phyloP scores from a whole-genome alignment of 2,113 vertebrate genomes.

The Corapipo altera region DNA sequence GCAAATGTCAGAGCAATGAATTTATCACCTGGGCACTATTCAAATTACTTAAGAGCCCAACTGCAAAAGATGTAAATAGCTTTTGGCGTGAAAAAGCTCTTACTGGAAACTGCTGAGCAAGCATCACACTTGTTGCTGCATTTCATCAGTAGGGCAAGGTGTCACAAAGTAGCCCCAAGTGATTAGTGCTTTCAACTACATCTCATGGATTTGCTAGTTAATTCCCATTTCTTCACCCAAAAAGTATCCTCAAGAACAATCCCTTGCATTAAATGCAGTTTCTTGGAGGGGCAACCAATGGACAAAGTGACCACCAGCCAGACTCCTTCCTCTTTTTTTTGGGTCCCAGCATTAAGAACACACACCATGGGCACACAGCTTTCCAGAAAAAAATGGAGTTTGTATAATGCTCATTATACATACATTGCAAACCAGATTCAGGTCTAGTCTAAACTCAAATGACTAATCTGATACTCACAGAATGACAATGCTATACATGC shows the following conservation, averaged over 20 bases:
- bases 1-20: neutral
- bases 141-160: neutral
- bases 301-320: neutral
- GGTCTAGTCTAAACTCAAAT: neutral
- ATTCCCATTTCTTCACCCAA: neutral
- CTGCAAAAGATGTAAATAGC: neutral
- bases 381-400: neutral
- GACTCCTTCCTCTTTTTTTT: neutral
- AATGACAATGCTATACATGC: neutral
- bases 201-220: neutral
- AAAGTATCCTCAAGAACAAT: neutral
- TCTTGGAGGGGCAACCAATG: neutral
- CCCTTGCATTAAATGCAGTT: neutral
- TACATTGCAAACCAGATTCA: neutral
- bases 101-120: neutral
- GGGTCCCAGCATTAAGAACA: neutral
- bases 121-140: neutral
- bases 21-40: neutral
- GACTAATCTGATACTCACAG: neutral
- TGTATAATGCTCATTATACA: neutral
- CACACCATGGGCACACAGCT: neutral
- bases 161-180: neutral
- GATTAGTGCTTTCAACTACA: neutral
- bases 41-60: neutral
- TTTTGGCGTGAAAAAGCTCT: neutral